Base-by-base conservation (phyloP, 2,113 vertebrate genomes). In the Nycticebus coucang region DNA sequence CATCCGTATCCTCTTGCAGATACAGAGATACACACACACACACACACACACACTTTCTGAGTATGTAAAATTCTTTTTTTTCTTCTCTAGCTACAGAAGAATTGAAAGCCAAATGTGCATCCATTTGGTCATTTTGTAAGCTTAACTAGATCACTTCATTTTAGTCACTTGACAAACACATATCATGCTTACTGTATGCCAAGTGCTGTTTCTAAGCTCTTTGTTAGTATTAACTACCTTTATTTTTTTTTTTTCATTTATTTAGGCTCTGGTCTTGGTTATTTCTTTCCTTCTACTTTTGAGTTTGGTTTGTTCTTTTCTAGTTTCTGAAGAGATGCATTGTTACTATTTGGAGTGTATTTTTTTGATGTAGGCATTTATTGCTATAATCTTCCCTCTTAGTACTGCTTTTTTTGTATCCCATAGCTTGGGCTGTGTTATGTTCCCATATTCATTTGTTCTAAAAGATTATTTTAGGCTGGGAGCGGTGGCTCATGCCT, bases 101-200 rank as follows among this genome's bases (percentile, higher is more conserved):
- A 1, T 19, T 37, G 53, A 45, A 53, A 83, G 33, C 19, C 55
- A 50, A 37, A 62, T 41, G 4, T 5, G 3, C 12, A 95, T 28
- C 33, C 79, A 4, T 87, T 60, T 24, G 22, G 45, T 72, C 68
- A 28, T n/a, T 64, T n/a, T 78, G 11, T 68, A 79, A 60, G 37
- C 24, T 13, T 89, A 24, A 41, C 81, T 24, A 41, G 9, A 9
- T 15, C 0, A 0, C 3, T 8, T 4, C 15, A 2, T 66, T 28
- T 79, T 64, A 94, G 78, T 83, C 30, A 88, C 26, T 55, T 92
- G 41, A 87, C 72, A 81, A 13, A 37, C 26, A 22, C 7, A 9
- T 37, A 2, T 33, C 11, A 45, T 7, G 35, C 50, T 64, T 94
- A 78, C n/a, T 45, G 1, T 15, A 19, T 57, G 11, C 71, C 26